Evolutionary conservation across 2,113 vertebrate genomes (phyloP).

Genomic region (Fukomys damarensis): DNA sequence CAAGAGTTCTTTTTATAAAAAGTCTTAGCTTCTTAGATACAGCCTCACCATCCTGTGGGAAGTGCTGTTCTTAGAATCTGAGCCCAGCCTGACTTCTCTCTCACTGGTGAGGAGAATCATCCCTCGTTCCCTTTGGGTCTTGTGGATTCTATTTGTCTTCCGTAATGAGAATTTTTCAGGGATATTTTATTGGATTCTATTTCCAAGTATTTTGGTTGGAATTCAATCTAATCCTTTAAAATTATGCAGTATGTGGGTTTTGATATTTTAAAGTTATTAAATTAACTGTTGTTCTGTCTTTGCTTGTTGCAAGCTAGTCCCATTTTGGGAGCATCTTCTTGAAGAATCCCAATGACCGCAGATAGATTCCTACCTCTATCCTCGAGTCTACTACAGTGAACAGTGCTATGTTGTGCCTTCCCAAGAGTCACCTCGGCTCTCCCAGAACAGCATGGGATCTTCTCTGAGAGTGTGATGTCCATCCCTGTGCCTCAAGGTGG

Average conservation of each 20-base stretch:
- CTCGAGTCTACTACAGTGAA: background rate
- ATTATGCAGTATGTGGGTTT: background rate
- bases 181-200: conserved; percentile 7
- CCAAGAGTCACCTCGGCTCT: background rate
- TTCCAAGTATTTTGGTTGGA: conserved; percentile 24
- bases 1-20: background rate
- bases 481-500: background rate
- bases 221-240: conserved; percentile 36
- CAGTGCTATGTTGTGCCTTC: background rate
- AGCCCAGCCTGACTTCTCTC: background rate
- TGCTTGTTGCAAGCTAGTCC: background rate
- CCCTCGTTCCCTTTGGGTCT: background rate
- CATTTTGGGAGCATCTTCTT: background rate
- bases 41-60: background rate
- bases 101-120: background rate
- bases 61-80: background rate
- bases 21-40: background rate
- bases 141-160: background rate
- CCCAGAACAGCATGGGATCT: background rate
- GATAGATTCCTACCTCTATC: background rate
- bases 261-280: background rate
- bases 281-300: background rate
- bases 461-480: background rate
- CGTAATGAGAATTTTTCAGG: background rate
- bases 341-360: background rate